Conservation (phyloP, 2,797 vertebrate species). For the Catharus ustulatus region DNA sequence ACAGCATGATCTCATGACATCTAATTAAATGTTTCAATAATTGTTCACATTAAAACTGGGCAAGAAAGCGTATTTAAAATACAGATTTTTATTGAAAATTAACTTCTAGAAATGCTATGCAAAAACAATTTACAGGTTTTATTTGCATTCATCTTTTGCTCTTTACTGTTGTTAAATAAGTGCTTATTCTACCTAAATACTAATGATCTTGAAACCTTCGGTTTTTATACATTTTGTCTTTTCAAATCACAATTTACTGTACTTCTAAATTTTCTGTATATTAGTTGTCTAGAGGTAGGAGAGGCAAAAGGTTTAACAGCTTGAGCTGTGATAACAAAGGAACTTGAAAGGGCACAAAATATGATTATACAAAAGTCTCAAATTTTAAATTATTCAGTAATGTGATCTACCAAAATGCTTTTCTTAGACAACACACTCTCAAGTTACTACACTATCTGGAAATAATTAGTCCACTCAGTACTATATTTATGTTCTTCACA, state of each 20-base stretch:
- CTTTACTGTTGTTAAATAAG: not conserved
- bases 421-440: not conserved
- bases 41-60: not conserved
- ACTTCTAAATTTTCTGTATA: constrained; percentile 13
- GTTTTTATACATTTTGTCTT: not conserved
- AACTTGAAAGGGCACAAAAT: constrained; percentile 3
- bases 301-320: not conserved
- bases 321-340: constrained; percentile 45
- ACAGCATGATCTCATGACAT: not conserved
- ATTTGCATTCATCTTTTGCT: constrained; percentile 8
- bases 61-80: not conserved
- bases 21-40: not conserved
- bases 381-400: not conserved
- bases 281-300: not conserved
- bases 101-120: not conserved
- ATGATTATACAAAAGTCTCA: not conserved
- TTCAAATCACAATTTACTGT: not conserved
- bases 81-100: not conserved
- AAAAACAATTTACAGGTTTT: not conserved
- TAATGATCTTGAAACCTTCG: not conserved
- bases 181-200: not conserved
- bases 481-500: not conserved
- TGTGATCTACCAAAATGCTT: constrained; percentile 1
- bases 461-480: not conserved
- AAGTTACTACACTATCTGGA: not conserved